Conservation (phyloP, 2,797 vertebrate species). For the Hirundo rustica region DNA sequence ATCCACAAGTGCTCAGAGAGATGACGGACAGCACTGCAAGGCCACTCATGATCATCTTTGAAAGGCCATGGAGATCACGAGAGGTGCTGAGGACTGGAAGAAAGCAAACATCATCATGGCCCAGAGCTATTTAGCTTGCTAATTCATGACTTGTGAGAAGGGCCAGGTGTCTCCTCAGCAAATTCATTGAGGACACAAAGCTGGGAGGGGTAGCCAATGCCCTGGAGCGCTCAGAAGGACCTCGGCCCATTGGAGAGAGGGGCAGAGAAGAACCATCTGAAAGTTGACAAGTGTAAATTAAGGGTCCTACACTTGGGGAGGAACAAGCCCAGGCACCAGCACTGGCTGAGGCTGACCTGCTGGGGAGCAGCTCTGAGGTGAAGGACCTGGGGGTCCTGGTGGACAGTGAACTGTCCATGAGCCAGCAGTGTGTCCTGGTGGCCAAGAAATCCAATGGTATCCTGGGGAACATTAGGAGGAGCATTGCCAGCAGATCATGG, state of each 20-base stretch:
- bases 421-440: not conserved
- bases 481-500: fast-evolving
- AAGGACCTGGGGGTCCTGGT: not conserved
- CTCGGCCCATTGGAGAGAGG: fast-evolving
- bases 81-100: not conserved
- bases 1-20: fast-evolving
- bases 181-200: not conserved
- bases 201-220: not conserved
- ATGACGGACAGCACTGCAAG: not conserved
- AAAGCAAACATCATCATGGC: fast-evolving
- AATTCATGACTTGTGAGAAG: not conserved
- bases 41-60: not conserved
- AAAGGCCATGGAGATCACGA: not conserved
- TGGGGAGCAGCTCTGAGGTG: not conserved
- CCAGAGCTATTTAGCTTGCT: not conserved
- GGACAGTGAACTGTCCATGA: not conserved
- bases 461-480: not conserved
- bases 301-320: not conserved
- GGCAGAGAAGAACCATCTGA: not conserved
- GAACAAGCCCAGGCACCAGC: not conserved
- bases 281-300: not conserved
- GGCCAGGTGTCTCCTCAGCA: not conserved
- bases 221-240: not conserved
- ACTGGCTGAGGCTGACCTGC: not conserved
- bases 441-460: not conserved